Conservation (phyloP, 2,888 invertebrate species). For the Mythimna albipuncta region DNA sequence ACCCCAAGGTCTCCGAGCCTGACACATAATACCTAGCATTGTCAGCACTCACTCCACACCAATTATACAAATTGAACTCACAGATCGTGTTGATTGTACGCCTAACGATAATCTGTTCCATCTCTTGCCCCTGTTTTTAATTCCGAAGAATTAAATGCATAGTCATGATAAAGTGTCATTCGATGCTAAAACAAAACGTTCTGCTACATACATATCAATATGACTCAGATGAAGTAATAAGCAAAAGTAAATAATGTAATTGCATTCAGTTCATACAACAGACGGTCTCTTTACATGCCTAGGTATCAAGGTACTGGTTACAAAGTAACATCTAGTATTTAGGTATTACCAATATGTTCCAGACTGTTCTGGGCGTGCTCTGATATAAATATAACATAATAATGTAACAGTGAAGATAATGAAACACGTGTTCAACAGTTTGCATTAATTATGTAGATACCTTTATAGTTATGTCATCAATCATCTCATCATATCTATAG, state of each 20-base stretch:
- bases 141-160: background rate
- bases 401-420: constrained; percentile 1
- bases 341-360: constrained; percentile 14
- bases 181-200: constrained; percentile 14
- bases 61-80: constrained; percentile 3
- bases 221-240: constrained; percentile 34
- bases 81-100: background rate
- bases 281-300: constrained; percentile 2
- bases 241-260: constrained; percentile 18
- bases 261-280: constrained; percentile 27
- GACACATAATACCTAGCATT: constrained; percentile 46
- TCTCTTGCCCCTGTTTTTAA: background rate
- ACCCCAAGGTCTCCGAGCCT: constrained; percentile 65
- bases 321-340: background rate
- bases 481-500: too few species aligned
- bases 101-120: background rate
- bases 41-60: constrained; percentile 27
- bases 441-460: constrained; percentile 1
- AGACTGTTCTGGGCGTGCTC: constrained; percentile 23
- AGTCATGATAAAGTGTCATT: constrained; percentile 7
- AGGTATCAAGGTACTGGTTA: background rate
- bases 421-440: constrained; percentile 16
- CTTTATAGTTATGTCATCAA: background rate
- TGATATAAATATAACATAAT: constrained; percentile 2
- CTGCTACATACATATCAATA: constrained; percentile 20